Conservation (phyloP, 2,797 vertebrate species). For the Triplophysa yarkandensis region DNA sequence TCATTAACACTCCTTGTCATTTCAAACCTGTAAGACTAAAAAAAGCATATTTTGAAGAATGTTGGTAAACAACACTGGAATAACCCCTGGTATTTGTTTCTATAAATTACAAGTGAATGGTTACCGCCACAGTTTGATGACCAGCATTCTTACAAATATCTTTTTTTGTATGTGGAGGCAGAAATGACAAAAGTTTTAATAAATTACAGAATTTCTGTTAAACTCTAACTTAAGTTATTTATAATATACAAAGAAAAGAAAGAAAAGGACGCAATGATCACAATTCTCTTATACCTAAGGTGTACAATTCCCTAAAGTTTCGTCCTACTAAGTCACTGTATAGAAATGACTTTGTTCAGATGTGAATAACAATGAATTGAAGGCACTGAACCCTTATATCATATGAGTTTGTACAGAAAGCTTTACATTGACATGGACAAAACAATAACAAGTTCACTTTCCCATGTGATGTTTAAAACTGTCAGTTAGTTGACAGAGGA, state of each 20-base stretch:
- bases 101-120: no score
- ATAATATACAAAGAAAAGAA: slow-evolving; percentile 1
- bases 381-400: slow-evolving; percentile 11
- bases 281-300: slow-evolving; percentile 5
- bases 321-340: slow-evolving; percentile 38
- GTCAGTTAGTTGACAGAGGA: slow-evolving; percentile 29
- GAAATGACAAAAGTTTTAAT: no score
- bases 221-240: no score
- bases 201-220: no score
- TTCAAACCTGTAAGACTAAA: no score
- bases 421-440: slow-evolving; percentile 2
- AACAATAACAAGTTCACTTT: slow-evolving; percentile 10
- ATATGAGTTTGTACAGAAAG: background rate
- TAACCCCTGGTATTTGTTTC: no score
- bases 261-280: background rate
- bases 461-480: slow-evolving; percentile 35
- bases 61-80: no score
- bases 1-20: no score
- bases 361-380: background rate
- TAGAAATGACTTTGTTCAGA: slow-evolving; percentile 7
- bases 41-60: no score
- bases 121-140: no score
- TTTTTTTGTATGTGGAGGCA: no score
- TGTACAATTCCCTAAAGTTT: slow-evolving; percentile 22
- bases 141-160: no score